Conservation (phyloP, 2,113 vertebrate species). For the Entosphenus tridentatus region DNA sequence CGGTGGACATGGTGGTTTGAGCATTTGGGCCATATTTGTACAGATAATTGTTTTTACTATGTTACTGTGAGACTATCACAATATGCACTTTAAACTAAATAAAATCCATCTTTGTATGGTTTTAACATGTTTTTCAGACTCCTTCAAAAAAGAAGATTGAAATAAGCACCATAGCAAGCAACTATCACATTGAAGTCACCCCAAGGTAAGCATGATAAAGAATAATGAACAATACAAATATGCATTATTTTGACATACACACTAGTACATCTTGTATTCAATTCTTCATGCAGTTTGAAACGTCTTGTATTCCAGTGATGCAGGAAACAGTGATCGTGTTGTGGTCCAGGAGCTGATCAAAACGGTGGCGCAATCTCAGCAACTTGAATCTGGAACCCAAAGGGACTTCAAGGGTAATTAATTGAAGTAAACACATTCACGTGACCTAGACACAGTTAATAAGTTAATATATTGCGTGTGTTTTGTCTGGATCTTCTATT, state of each 20-base stretch:
- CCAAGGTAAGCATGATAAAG: slow-evolving; percentile 33
- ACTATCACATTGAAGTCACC: slow-evolving; percentile 94
- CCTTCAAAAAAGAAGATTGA: slow-evolving; percentile 98
- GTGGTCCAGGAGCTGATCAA: slow-evolving; percentile 90
- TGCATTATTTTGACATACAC: no score
- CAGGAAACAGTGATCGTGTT: slow-evolving; percentile 68
- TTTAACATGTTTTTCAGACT: slow-evolving; percentile 25
- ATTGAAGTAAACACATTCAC: no score
- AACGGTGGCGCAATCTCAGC: slow-evolving; percentile 84
- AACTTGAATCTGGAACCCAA: slow-evolving; percentile 78
- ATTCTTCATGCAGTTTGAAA: background rate
- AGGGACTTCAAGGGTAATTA: slow-evolving; percentile 74
- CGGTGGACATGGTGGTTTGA: no score
- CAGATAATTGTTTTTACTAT: no score
- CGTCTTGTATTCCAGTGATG: slow-evolving; percentile 34
- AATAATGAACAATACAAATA: no score
- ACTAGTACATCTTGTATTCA: background rate
- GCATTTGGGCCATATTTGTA: no score
- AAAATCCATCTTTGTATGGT: background rate
- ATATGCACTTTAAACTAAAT: no score
- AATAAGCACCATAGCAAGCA: slow-evolving; percentile 91
- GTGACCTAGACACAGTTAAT: no score
- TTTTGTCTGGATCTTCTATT: no score
- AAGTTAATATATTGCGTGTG: no score
- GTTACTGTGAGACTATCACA: no score